phyloP scores from a whole-genome alignment of 2,113 vertebrate species.

The Peromyscus polionotus region DNA sequence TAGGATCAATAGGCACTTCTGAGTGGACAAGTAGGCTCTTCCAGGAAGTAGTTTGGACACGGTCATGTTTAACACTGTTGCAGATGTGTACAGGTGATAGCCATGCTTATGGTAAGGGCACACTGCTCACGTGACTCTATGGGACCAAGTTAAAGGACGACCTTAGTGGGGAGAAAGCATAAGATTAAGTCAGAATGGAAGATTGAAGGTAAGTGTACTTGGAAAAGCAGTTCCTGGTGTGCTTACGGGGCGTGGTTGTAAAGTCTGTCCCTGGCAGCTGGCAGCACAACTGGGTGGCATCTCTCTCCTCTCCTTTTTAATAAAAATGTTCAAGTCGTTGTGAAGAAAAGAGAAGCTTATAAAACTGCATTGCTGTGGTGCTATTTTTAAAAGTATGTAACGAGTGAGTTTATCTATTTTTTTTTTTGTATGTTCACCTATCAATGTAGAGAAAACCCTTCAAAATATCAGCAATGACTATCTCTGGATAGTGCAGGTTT shows the following conservation, averaged over 20 bases:
- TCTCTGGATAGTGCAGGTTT: constrained; percentile 42
- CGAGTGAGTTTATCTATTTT: constrained; percentile 39
- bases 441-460: background rate
- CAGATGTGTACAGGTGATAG: constrained; percentile 28
- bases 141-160: constrained; percentile 38
- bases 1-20: background rate
- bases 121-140: constrained; percentile 6
- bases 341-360: constrained; percentile 20
- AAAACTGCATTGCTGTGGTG: background rate
- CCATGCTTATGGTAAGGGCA: constrained; percentile 20
- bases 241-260: constrained; percentile 54
- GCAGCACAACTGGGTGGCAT: background rate
- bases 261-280: constrained; percentile 17
- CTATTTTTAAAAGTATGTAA: constrained; percentile 4
- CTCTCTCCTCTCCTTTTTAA: constrained; percentile 1
- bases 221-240: constrained; percentile 46
- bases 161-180: constrained; percentile 60
- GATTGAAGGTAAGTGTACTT: constrained; percentile 55
- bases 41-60: constrained; percentile 37
- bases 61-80: constrained; percentile 48
- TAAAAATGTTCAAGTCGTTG: constrained; percentile 9
- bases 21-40: constrained; percentile 22
- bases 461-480: background rate
- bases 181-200: constrained; percentile 64
- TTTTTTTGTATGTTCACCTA: background rate